A percentile compares a stretch with the other conserved stretches of the same genome.
Evolutionary conservation across 2,888 invertebrate species (phyloP).

Genomic region (Apamea crenata): DNA sequence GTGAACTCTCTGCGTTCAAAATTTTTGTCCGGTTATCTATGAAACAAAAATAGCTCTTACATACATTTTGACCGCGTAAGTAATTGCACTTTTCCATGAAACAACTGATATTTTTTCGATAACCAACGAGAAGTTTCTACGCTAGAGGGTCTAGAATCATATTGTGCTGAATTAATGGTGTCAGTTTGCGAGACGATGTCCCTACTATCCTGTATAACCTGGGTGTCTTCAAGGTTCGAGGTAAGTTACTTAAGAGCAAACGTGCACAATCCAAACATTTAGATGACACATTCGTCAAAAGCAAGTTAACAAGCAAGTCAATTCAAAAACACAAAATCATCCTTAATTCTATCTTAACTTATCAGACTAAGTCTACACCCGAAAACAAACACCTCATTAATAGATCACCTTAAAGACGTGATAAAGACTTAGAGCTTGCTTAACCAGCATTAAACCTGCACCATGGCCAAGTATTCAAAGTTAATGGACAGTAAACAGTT

Average conservation of each 20-base stretch:
- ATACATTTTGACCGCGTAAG: neutral
- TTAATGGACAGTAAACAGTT: slow-evolving; percentile 64
- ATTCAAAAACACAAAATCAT: neutral
- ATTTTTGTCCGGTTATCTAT: neutral
- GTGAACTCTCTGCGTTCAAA: neutral
- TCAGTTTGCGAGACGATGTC: too few relatives aligned
- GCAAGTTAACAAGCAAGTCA: neutral
- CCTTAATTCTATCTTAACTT: neutral
- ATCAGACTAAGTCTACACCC: neutral
- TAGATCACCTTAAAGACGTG: slow-evolving; percentile 19
- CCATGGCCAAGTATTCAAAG: slow-evolving; percentile 38
- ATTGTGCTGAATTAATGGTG: too few relatives aligned
- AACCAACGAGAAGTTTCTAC: too few relatives aligned
- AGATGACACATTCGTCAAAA: neutral
- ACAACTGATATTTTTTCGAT: too few relatives aligned
- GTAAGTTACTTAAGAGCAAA: neutral
- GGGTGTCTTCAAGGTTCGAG: too few relatives aligned
- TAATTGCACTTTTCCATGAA: neutral
- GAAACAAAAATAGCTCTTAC: too few relatives aligned
- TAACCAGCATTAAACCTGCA: neutral
- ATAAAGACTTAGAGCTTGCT: slow-evolving; percentile 8
- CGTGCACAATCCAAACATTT: neutral
- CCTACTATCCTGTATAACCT: neutral
- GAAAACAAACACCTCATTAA: neutral
- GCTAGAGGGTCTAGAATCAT: too few relatives aligned